These are phyloP conservation scores for Aspiorhynchus laticeps DNA, from an alignment of 2,113 vertebrate genomes.

Conservation along the genomic window DNA sequence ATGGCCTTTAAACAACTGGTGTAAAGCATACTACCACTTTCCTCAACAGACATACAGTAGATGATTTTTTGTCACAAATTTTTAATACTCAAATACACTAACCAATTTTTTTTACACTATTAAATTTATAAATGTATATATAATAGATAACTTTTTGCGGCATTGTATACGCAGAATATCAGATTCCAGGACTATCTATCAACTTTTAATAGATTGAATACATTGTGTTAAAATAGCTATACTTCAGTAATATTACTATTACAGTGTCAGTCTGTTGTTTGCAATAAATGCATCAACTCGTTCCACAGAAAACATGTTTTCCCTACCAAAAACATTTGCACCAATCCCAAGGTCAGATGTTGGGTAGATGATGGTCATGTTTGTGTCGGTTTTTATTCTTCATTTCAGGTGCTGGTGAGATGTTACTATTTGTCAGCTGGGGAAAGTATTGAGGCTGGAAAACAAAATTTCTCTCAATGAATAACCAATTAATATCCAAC, in stretches of 20 bases:
- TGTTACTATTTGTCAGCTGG: slow-evolving; percentile 77
- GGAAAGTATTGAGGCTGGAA: slow-evolving; percentile 78
- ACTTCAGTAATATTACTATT: background rate
- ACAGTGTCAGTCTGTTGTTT: background rate
- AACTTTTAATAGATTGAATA: background rate
- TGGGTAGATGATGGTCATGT: slow-evolving; percentile 78
- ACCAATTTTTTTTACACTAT: background rate
- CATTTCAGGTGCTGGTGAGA: slow-evolving; percentile 77
- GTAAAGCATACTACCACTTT: background rate
- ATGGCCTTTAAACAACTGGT: background rate
- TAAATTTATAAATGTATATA: background rate
- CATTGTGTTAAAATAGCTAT: background rate
- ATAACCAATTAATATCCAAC: background rate
- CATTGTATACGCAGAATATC: background rate
- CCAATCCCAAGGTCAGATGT: slow-evolving; percentile 67
- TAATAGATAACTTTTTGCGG: background rate
- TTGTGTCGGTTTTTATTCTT: slow-evolving; percentile 79
- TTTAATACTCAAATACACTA: background rate
- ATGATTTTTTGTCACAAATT: background rate
- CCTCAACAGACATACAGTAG: background rate
- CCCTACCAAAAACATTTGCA: background rate
- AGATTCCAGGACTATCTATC: background rate
- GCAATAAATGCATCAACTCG: background rate
- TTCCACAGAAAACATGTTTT: background rate
- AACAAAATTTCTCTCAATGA: background rate